Evolutionary conservation across 2,888 invertebrate species (phyloP), one percentile per base, ranked within the genome.

Genomic region (Rhorus exstirpatorius): DNA sequence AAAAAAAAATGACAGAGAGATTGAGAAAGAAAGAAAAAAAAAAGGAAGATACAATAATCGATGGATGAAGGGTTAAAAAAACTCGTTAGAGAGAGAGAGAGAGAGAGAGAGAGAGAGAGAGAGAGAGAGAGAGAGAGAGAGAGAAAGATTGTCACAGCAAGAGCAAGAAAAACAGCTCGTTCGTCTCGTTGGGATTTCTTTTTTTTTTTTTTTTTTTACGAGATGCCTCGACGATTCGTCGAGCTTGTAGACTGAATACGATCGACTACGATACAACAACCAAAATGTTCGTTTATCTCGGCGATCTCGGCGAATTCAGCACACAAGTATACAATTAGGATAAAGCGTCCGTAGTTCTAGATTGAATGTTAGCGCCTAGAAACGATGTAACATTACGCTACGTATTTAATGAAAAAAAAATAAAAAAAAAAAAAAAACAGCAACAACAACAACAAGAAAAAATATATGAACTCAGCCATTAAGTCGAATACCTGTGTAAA

Each of bases 401-500:
- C 91, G 90, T 92, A 92, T 92, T 91, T 92, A 92, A 92, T 88
- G 86, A 85, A 81, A 75, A 78, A 77, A 83, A 63, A 68, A 76
- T n/a, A n/a, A n/a, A n/a, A n/a, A n/a, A n/a, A n/a, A n/a, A n/a
- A n/a, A n/a, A n/a, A n/a, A n/a, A n/a, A 71, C 51, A 65, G 67
- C 87, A 88, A 87, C 84, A 87, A 88, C 49, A 60, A 60, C 31
- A 35, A 75, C 38, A 61, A 74, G 51, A 74, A 51, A 19, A 58
- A 76, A 77, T 58, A 65, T 51, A 76, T 80, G 53, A 75, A 80
- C 53, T 90, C 91, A 92, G 91, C 85, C 85, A 83, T 87, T 92
- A 92, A 92, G 92, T 89, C 46, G 91, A 92, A 91, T 92, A 92
- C 91, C 91, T 92, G 92, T 92, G 92, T 92, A 92, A 92, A 92